Evolutionary conservation across 2,797 vertebrate genomes (phyloP), one percentile per base, ranked within the genome.

Genomic region (Etheostoma perlongum): DNA sequence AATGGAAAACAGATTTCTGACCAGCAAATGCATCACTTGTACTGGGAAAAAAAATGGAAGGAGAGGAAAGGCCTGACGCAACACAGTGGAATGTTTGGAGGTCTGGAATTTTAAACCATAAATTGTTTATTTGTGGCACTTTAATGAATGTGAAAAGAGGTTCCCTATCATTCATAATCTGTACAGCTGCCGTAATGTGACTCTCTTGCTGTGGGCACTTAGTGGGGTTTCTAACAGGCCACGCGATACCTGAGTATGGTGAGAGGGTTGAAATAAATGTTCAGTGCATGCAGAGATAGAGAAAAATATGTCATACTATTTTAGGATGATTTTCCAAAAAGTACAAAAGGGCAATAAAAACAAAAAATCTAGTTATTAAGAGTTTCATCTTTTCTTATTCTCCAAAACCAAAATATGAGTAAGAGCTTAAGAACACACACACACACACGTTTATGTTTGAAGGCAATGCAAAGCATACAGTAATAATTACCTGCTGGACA

Each of bases 151-250:
- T 92, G 85, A 92, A 92, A 90, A 92, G 84, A 91, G 84, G 90
- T 93, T 89, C 83, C 85, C 86, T 91, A 93, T 94, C 93, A 93
- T 91, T 94, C 89, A 93, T 94, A 93, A 94, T 94, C 92, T 94
- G 86, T 72, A 76, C 85, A 84, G 85, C 87, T 79, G 74, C 82
- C 83, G 92, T 92, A 95, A 95, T 90, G 80, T 66, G 89, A 94
- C 85, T 85, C 89, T 75, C 40, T 82, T 61, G 87, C 88, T 83
- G 77, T 74, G 85, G 86, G 93, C 91, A 94, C 92, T 94, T 90
- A 91, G 85, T 79, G 81, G 78, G 74, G 60, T 91, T 92, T 92
- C 76, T 59, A 80, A 73, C 82, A 72, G 77, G 48, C 73, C 48
- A 48, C 62, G 81, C 72, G 90, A 91, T 88, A 90, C 83, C 84